Evolutionary conservation across 2,888 invertebrate species (phyloP), one percentile per base, ranked within the genome.

Genomic region (Ceriagrion tenellum): DNA sequence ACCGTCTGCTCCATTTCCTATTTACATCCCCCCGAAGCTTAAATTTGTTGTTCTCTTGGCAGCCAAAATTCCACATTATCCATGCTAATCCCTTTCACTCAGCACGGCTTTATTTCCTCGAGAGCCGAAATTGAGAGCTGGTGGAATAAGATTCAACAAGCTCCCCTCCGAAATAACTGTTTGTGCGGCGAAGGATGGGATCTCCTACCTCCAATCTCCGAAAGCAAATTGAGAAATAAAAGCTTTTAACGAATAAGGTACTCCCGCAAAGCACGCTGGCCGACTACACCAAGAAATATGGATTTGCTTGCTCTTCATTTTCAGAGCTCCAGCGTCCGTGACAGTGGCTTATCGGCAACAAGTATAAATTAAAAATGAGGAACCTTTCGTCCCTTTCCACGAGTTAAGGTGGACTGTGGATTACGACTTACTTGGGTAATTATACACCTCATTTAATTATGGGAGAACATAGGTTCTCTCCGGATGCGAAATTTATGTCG

Each of bases 81-180:
- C n/a, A 47, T 47, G 23, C 23, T 93, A 93, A 93, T 93, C 93
- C 69, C 69, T 74, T 93, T 59, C 69, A 47, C 69, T 93, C 93
- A 91, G 63, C 47, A 74, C 93, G 63, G 81, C 91, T 47, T 93
- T n/a, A 93, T 93, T 91, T 91, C 40, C 91, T 63, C 63, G 20
- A 40, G 63, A 35, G 35, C n/a, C 23, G 23, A 63, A 91, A 91
- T 91, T 40, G 63, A 91, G 63, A 59, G 91, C 20, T 12, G 40
- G 26, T 6, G 18, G 91, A n/a, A 59, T 90, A 91, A 69, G 91
- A 91, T 91, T 91, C 47, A 40, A n/a, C 89, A 13, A 26, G 20
- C 89, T 55, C 55, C n/a, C 55, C 8, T 30, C 26, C 47, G 69
- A 93, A 93, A 40, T n/a, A 69, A 47, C 47, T 69, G 93, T 69